Evolutionary conservation across 2,113 vertebrate genomes (phyloP).

Genomic region (Osmerus eperlanus): DNA sequence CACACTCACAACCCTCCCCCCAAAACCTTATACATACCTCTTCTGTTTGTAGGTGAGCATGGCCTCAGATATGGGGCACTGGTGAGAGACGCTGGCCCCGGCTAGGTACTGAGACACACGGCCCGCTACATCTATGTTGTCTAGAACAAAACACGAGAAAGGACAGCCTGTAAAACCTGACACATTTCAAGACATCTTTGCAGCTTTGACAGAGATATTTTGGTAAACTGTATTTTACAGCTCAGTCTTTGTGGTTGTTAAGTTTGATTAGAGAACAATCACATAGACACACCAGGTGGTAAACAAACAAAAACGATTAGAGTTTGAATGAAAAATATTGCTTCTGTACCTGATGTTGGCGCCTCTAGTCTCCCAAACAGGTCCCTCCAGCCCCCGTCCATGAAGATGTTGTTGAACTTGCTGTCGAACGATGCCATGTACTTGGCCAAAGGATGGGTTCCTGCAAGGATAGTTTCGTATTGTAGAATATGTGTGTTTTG

Average conservation of each 20-base stretch:
- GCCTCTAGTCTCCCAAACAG: conserved; percentile 64
- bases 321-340: no score
- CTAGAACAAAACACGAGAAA: conserved; percentile 26
- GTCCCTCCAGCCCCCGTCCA: conserved; percentile 72
- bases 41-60: conserved; percentile 81
- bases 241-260: no score
- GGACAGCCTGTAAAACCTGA: no score
- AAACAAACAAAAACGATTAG: no score
- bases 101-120: conserved; percentile 69
- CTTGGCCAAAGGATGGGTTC: conserved; percentile 68
- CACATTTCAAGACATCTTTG: no score
- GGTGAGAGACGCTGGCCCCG: conserved; percentile 76
- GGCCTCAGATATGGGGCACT: conserved; percentile 80
- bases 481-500: background rate
- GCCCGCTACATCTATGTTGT: conserved; percentile 62
- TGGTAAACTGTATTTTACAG: no score
- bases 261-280: no score
- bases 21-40: conserved; percentile 22
- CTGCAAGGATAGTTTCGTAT: conserved; percentile 24
- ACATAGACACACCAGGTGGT: no score
- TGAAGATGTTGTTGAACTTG: conserved; percentile 67
- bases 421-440: conserved; percentile 67
- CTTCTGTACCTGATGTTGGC: conserved; percentile 49
- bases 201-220: no score
- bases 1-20: no score